A percentile compares a stretch with the other conserved stretches of the same genome.
Evolutionary conservation across 2,113 vertebrate genomes (phyloP).

Genomic region (Sturnus vulgaris): DNA sequence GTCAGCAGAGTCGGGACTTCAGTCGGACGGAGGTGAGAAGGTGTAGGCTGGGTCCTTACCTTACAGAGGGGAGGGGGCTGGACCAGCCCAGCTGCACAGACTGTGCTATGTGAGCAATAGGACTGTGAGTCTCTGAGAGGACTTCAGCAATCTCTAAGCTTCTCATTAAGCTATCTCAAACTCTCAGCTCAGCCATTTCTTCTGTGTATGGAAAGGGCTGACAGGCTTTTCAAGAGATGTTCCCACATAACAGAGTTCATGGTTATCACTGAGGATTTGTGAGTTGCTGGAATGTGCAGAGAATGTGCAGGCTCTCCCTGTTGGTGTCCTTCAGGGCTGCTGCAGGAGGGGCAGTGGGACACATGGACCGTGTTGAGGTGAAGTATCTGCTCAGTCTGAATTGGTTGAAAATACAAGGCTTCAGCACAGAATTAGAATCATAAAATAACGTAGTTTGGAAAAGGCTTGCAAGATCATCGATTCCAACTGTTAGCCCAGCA

Average conservation of each 20-base stretch:
- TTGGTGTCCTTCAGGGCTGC: accelerated
- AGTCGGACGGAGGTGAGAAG: conserved; percentile 69
- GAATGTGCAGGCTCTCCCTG: background rate
- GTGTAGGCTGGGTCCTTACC: too few relatives aligned
- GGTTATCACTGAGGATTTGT: accelerated
- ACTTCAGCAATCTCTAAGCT: background rate
- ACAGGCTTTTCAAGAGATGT: background rate
- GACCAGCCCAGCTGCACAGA: background rate
- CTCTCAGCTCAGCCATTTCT: background rate
- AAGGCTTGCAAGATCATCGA: background rate
- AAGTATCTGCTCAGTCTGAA: background rate
- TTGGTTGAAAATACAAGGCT: background rate
- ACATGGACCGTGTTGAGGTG: background rate
- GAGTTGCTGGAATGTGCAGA: background rate
- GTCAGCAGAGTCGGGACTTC: conserved; percentile 66
- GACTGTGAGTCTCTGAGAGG: background rate
- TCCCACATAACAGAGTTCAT: background rate
- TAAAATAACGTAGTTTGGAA: background rate
- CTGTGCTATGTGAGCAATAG: background rate
- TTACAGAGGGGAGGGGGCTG: background rate
- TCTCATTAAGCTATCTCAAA: background rate
- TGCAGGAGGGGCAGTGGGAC: background rate
- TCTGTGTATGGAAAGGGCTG: background rate
- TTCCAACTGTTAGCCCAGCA: background rate
- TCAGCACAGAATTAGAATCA: background rate